Evolutionary conservation across 2,113 vertebrate species (phyloP).

Genomic region (Epinephelus moara): DNA sequence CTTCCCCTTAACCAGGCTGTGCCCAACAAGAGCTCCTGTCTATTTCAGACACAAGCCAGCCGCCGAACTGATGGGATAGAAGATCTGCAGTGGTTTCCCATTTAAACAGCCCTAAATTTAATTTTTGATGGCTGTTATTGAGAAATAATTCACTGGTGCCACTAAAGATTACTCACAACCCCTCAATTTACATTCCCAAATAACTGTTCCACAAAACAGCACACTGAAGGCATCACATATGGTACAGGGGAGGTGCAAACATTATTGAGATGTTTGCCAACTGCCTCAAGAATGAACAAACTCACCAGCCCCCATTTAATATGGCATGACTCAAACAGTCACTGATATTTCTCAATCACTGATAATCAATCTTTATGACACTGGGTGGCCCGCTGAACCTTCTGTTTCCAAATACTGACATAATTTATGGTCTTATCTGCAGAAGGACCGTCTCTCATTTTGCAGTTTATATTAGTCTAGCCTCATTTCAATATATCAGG

Average conservation of each 20-base stretch:
- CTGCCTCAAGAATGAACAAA: background rate
- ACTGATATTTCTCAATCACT: constrained; percentile 9
- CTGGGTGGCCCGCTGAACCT: constrained; percentile 7
- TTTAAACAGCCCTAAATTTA: constrained; percentile 1
- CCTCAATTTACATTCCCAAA: background rate
- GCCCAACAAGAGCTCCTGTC: constrained; percentile 11
- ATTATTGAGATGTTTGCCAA: constrained; percentile 5
- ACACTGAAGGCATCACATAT: background rate
- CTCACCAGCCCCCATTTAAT: background rate
- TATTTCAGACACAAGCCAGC: constrained; percentile 28
- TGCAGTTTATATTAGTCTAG: constrained; percentile 36
- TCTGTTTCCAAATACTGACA: constrained; percentile 34
- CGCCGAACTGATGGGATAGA: background rate
- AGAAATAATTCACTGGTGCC: background rate
- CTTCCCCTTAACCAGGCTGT: constrained; percentile 45
- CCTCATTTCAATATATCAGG: constrained; percentile 19
- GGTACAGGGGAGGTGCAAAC: background rate
- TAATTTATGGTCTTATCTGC: constrained; percentile 31
- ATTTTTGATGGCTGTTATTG: background rate
- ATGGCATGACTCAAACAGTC: background rate
- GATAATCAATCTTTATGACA: background rate
- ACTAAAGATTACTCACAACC: background rate
- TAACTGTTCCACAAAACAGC: background rate
- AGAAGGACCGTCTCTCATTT: constrained; percentile 27
- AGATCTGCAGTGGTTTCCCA: background rate